Percentiles rank a stretch among this genome's conserved stretches.
Conservation (phyloP, 1,140 invertebrate genomes). For the Drosophila leontia region DNA sequence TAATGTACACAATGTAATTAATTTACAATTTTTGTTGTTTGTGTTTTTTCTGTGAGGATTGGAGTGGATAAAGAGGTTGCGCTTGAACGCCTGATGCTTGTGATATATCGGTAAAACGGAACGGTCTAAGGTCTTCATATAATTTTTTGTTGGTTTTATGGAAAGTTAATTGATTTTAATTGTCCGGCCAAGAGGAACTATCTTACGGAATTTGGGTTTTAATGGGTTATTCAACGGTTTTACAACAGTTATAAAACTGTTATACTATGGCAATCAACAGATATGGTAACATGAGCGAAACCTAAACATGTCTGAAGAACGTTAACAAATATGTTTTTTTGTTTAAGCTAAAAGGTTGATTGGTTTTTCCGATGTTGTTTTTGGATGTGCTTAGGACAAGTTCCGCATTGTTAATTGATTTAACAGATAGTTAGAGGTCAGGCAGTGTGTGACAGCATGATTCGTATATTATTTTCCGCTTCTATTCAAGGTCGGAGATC, state of each 20-base stretch:
- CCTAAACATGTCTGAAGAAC: conserved; percentile 1
- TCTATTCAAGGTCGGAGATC: conserved; percentile 9
- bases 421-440: conserved; percentile 37
- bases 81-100: conserved; percentile 30
- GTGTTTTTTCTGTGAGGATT: conserved; percentile 16
- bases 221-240: background rate
- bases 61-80: conserved; percentile 24
- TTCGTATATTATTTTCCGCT: conserved; percentile 8
- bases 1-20: conserved; percentile 54
- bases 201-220: background rate
- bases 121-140: conserved; percentile 6
- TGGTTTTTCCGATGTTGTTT: conserved; percentile 19
- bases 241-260: background rate
- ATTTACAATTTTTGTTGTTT: conserved; percentile 50
- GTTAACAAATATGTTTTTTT: conserved; percentile 6
- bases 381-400: conserved; percentile 37
- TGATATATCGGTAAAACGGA: conserved; percentile 24
- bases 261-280: background rate
- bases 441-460: conserved; percentile 64
- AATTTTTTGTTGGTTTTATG: background rate
- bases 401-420: conserved; percentile 46
- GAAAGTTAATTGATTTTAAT: conserved; percentile 7
- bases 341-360: conserved; percentile 19
- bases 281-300: background rate
- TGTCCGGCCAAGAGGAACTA: background rate